A percentile compares a stretch with the other conserved stretches of the same genome.
Conservation (phyloP, 2,113 vertebrate genomes). For the Motacilla tschutschensis region DNA sequence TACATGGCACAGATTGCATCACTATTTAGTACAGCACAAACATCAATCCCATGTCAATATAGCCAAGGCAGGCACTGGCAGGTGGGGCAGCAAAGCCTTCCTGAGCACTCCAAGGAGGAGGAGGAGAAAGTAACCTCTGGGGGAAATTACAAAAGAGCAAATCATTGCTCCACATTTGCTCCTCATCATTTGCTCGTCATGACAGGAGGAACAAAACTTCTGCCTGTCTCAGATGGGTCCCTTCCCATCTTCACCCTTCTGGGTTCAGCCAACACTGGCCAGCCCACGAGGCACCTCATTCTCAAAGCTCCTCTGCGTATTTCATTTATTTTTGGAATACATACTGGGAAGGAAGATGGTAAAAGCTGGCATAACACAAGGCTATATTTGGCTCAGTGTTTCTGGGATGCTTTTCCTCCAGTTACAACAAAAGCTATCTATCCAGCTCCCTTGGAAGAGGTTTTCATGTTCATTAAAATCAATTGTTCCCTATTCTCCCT, state of each 20-base stretch:
- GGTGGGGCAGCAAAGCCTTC: not conserved
- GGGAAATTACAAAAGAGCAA: not conserved
- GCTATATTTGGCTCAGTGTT: not conserved
- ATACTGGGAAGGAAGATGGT: not conserved
- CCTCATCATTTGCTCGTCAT: not conserved
- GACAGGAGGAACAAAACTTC: not conserved
- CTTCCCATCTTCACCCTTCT: not conserved
- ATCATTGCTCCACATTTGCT: not conserved
- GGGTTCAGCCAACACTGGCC: not conserved
- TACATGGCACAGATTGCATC: not conserved
- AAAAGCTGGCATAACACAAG: not conserved
- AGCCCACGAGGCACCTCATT: not conserved
- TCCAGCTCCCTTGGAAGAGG: not conserved
- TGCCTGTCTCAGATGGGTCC: not conserved
- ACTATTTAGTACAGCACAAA: not conserved
- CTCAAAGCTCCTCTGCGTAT: not conserved
- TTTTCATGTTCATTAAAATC: constrained; percentile 28
- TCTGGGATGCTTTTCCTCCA: not conserved
- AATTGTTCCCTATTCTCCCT: not conserved
- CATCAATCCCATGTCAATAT: not conserved
- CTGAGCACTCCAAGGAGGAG: not conserved
- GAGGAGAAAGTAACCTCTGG: not conserved
- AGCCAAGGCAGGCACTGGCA: not conserved
- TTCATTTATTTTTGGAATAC: not conserved
- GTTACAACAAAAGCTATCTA: not conserved